Conservation (phyloP, 2,113 vertebrate species). For the Atlantisia rogersi region DNA sequence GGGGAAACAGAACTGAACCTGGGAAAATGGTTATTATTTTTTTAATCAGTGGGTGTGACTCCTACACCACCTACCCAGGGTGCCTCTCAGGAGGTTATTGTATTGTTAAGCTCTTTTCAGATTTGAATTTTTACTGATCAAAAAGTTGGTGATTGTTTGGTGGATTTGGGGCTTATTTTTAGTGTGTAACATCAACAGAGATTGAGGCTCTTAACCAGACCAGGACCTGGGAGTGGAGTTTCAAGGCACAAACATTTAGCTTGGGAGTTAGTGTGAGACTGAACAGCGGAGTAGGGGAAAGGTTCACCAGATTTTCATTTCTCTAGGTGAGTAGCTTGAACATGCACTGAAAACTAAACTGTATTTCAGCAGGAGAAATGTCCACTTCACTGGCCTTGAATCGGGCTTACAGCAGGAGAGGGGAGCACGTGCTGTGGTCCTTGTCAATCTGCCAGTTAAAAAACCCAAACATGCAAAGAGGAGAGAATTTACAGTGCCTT, state of each 20-base stretch:
- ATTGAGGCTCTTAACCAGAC: neutral
- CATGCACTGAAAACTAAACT: neutral
- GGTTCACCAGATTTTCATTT: constrained; percentile 5
- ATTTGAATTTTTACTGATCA: neutral
- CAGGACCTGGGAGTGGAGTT: neutral
- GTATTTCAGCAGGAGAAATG: neutral
- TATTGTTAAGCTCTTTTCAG: neutral
- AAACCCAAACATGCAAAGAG: neutral
- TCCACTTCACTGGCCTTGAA: neutral
- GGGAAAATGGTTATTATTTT: neutral
- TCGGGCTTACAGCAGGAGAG: neutral
- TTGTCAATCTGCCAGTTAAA: neutral
- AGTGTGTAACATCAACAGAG: neutral
- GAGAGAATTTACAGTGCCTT: neutral
- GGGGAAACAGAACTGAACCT: neutral
- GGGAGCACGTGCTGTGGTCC: neutral
- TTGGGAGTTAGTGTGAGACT: neutral
- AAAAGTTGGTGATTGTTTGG: neutral
- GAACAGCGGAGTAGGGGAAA: neutral
- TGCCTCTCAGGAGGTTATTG: neutral
- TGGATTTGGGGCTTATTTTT: neutral
- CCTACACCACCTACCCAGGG: neutral
- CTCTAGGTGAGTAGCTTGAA: constrained; percentile 5
- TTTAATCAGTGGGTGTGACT: neutral
- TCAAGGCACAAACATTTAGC: neutral